Evolutionary conservation across 2,797 vertebrate genomes (phyloP), one percentile per base, ranked within the genome.

Genomic region (Brachymystax lenok): DNA sequence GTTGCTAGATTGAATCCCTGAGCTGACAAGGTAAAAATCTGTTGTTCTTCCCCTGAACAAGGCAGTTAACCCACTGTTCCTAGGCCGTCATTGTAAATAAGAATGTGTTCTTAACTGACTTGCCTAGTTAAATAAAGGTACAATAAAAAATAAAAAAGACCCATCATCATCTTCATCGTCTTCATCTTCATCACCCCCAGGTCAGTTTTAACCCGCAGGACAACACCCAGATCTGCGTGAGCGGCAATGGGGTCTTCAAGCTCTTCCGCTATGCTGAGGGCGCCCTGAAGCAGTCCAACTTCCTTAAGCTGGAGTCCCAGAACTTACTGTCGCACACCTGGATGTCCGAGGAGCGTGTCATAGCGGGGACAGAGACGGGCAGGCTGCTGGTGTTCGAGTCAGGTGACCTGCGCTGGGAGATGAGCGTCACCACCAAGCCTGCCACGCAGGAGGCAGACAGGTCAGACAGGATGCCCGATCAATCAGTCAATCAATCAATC

Each of bases 131-230:
- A 35, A 35, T 35, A 35, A 35, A 35, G 35, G 35, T 35, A 1
- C 33, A 35, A 35, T 35, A 35, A 35, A 35, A 7, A 35, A 35
- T 35, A 35, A 1, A 35, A 35, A 35, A 56, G 52, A 6, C 52
- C 52, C 17, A 5, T 56, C 17, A 5, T 19, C 52, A 16, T 54
- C 52, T 52, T 16, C 51, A 13, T 59, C 5, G 2, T 24, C 59
- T 63, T 24, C 2, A 8, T 24, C 21, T 46, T 85, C 77, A 73
- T 2, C 86, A 99, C 68, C 17, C 30, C 17, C 72, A 74, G 98
- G 94, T 99, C 83, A 98, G 95, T 90, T 97, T 99, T 88, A 97
- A 91, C 85, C 97, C 97, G 33, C 89, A 95, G 77, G 96, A 97
- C 92, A 96, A 94, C 80, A 90, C 93, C 28, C 96, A 96, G 89